Conservation (phyloP, 2,113 vertebrate species). For the Eretmochelys imbricata region DNA sequence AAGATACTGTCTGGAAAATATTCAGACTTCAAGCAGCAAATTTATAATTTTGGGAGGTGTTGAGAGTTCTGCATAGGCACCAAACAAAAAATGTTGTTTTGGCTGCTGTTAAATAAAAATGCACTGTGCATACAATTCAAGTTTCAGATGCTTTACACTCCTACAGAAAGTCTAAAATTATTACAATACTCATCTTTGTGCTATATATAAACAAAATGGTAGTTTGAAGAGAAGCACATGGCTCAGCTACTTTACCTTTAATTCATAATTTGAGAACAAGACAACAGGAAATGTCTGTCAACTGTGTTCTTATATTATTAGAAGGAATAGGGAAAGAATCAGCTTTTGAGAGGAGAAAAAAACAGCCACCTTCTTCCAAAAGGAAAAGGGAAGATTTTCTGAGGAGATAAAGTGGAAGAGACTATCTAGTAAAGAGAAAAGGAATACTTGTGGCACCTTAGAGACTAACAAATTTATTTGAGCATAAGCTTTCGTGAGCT, state of each 20-base stretch:
- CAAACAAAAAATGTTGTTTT: background rate
- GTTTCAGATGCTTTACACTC: background rate
- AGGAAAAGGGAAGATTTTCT: background rate
- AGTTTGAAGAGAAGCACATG: background rate
- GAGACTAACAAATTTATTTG: no score
- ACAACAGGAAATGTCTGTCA: background rate
- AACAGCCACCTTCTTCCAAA: background rate
- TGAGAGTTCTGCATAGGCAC: no score
- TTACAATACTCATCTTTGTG: no score
- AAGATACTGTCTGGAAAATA: no score
- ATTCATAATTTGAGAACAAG: background rate
- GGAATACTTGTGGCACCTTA: no score
- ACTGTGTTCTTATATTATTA: background rate
- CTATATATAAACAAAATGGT: background rate
- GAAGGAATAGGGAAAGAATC: background rate
- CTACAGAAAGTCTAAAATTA: background rate
- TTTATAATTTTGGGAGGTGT: no score
- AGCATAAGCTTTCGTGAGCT: no score
- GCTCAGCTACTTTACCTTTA: background rate
- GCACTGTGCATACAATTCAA: background rate
- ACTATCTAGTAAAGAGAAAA: background rate
- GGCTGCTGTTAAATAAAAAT: background rate
- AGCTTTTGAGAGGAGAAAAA: background rate
- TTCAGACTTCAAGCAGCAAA: no score
- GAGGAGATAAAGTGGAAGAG: background rate